Percentiles rank a stretch among this genome's conserved stretches.
phyloP scores from a whole-genome alignment of 2,888 invertebrate genomes.

The Alloscopus bannaensis region DNA sequence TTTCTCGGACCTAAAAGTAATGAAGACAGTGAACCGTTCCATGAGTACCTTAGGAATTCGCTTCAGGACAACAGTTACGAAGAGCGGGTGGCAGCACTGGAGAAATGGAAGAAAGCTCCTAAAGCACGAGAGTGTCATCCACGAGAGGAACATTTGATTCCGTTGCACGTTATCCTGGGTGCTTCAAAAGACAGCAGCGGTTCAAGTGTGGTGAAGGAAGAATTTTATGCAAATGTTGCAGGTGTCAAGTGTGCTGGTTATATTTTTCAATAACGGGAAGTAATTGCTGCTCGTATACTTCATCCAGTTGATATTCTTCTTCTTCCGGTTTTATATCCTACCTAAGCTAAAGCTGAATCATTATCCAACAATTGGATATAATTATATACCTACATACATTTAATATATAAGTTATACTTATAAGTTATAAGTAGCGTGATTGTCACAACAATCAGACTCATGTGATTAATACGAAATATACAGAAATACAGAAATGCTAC shows the following conservation, averaged over 20 bases:
- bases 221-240: constrained; percentile 62
- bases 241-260: constrained; percentile 64
- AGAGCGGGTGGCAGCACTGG: constrained; percentile 44
- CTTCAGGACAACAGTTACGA: constrained; percentile 37
- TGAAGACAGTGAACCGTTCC: constrained; percentile 60
- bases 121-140: constrained; percentile 65
- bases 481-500: too few relatives aligned
- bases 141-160: constrained; percentile 66
- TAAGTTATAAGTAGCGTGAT: too few relatives aligned
- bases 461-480: too few relatives aligned
- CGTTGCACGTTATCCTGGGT: constrained; percentile 57
- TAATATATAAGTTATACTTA: too few relatives aligned
- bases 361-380: too few relatives aligned
- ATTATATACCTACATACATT: too few relatives aligned
- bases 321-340: too few relatives aligned
- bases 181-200: constrained; percentile 31
- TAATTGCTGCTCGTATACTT: too few relatives aligned
- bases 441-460: too few relatives aligned
- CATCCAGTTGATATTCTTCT: too few relatives aligned
- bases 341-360: too few relatives aligned
- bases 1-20: constrained; percentile 39
- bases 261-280: constrained; percentile 55
- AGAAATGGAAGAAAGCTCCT: constrained; percentile 57
- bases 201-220: constrained; percentile 51
- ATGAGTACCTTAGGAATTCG: constrained; percentile 50